Conservation (phyloP, 1,140 invertebrate genomes). For the Metopolophium dirhodum region DNA sequence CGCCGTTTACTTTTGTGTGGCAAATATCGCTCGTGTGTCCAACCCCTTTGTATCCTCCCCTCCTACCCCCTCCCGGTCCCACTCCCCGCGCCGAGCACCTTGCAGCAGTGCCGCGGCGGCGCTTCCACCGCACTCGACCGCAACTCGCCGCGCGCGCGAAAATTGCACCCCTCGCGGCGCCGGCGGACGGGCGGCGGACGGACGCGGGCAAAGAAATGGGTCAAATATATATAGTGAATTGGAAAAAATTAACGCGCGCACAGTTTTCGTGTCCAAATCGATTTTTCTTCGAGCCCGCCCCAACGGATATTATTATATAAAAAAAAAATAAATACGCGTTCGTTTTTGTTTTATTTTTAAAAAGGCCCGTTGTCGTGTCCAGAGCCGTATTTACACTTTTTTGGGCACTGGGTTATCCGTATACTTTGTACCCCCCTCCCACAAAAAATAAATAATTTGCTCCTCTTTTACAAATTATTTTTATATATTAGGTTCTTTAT, state of each 20-base stretch:
- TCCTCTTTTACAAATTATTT: too few species aligned
- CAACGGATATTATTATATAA: background rate
- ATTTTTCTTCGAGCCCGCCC: constrained; percentile 3
- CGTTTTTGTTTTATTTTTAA: background rate
- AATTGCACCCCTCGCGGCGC: constrained; percentile 8
- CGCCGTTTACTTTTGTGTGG: constrained; percentile 27
- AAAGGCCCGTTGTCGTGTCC: background rate
- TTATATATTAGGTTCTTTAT: too few species aligned
- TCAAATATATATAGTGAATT: constrained; percentile 34
- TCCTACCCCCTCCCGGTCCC: background rate
- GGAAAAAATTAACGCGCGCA: constrained; percentile 51
- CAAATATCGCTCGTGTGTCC: constrained; percentile 10
- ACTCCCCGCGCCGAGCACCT: background rate
- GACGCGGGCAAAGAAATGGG: constrained; percentile 45
- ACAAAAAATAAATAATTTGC: too few species aligned
- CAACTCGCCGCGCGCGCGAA: background rate
- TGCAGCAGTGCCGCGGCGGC: background rate
- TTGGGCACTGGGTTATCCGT: too few species aligned
- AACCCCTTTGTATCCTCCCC: background rate
- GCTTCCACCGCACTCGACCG: background rate
- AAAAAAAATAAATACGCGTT: background rate
- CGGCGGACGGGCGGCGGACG: background rate
- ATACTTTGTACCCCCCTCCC: too few species aligned
- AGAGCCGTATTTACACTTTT: too few species aligned
- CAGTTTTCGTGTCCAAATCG: constrained; percentile 42